Evolutionary conservation across 2,888 invertebrate genomes (phyloP), one percentile per base, ranked within the genome.

Genomic region (Phalangium opilio): DNA sequence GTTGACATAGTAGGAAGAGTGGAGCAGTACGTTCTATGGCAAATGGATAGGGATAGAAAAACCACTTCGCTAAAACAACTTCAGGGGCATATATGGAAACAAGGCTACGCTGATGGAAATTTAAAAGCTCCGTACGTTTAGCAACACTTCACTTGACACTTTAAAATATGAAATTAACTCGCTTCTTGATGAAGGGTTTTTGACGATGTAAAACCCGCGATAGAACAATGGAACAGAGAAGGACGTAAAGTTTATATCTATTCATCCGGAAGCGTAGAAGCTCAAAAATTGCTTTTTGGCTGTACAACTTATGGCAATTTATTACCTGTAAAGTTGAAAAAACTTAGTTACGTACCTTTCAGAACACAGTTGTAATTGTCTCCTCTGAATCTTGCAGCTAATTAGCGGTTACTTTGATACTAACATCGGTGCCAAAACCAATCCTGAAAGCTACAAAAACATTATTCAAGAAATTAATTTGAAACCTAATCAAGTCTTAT

Each of bases 1-100:
- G 27, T 27, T 27, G 27, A 27, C 8, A 7, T 27, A 27, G 5
- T 27, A 27, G 8, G 8, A 8, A 27, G 27, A 27, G 27, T 27
- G 5, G 27, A 27, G 27, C 27, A 27, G 8, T 27, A 79, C 66
- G 75, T 91, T 12, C 73, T 77, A 55, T 80, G 81, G 75, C 81
- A 83, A 66, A 89, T 90, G 74, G 77, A 81, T 41, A 69, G 70
- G 20, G 83, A 90, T 65, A 75, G 83, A 50, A 85, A 89, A 65
- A 75, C 77, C 33, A 76, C 76, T 4, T 77, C 83, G 4, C 70
- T 95, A 51, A 93, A 93, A 65, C 75, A 76, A 43, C 70, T 95
- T n/a, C 93, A 93, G 66, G 91, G 90, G 1, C 74, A 84, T 52
- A 80, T 95, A 59, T 91, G 86, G 83, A 76, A 78, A 60, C 75